Base-by-base conservation (phyloP, 2,113 vertebrate genomes). In the Pheucticus melanocephalus region DNA sequence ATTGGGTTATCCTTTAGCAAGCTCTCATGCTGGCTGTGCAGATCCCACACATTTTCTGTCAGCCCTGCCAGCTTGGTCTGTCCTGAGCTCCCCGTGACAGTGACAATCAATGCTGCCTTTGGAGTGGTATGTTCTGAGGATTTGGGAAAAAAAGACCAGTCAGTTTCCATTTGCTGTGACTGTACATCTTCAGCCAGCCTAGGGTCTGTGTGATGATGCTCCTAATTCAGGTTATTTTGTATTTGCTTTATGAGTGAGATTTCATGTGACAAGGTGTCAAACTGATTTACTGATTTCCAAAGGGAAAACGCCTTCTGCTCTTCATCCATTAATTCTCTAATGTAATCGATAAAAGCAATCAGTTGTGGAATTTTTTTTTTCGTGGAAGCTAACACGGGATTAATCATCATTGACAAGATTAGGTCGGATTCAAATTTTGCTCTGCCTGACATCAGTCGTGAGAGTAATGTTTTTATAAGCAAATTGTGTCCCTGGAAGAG, bases 281-380 rank as follows among this genome's bases (percentile, higher is more conserved):
- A 85, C 65, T 78, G 31, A 57, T 85, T 73, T 82, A 60, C 73
- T 77, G 82, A 88, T 93, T 88, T 93, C 70, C 51, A 61, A 54
- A 91, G 87, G 60, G 82, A 89, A 91, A 87, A 70, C 0, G 33
- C 57, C 56, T 75, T 71, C 75, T 93, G 81, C 65, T 83, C 45
- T 71, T 90, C 31, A 69, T 45, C 59, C 70, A 54, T 89, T 93
- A 76, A 70, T 93, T 92, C 57, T 79, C 64, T 92, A 81, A 88
- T 56, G 76, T 72, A 86, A 93, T 97, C 94, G 42, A 96, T 97
- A 95, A 94, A 94, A 96, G 66, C 90, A 97, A 96, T 97, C 66
- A 69, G 15, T 61, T 68, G 54, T 28, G 42, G 16, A 2, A 8
- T 30, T 33, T 30, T 88, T 85, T 86, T 86, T 91, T 86, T 68